Evolutionary conservation across 2,113 vertebrate species (phyloP).

Genomic region (chimpanzee (Pan troglodytes)): DNA sequence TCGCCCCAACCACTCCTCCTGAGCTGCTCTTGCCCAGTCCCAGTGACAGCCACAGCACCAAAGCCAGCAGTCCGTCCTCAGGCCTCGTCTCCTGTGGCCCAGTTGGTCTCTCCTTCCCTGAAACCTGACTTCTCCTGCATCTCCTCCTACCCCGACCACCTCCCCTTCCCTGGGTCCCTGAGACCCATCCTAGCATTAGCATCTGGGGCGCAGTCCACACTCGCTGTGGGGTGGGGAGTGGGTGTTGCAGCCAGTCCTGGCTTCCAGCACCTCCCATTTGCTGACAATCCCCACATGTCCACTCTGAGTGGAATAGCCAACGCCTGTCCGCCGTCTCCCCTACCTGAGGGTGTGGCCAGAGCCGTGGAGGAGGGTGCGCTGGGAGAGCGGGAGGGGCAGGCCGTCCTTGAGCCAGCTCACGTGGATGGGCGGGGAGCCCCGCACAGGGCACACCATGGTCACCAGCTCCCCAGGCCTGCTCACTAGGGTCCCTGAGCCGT

Average conservation of each 20-base stretch:
- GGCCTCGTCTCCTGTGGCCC: not conserved
- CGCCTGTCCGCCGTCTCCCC: not conserved
- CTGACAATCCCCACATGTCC: not conserved
- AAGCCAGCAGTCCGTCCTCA: too few species aligned
- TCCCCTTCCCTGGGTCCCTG: not conserved
- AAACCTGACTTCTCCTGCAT: not conserved
- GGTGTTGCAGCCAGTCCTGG: not conserved
- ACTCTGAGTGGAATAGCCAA: rapidly evolving
- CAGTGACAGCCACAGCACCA: not conserved
- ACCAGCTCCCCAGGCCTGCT: constrained; percentile 78
- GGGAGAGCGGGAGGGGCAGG: constrained; percentile 87
- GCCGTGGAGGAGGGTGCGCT: constrained; percentile 85
- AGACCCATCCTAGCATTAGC: not conserved
- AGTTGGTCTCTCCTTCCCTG: not conserved
- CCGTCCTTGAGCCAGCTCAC: constrained; percentile 93
- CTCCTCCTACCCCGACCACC: not conserved
- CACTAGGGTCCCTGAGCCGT: constrained; percentile 54
- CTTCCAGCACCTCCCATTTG: not conserved
- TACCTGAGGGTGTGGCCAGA: constrained; percentile 89
- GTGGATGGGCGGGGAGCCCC: constrained; percentile 86
- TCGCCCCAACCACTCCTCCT: rapidly evolving
- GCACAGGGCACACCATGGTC: constrained; percentile 87
- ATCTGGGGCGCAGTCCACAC: rapidly evolving
- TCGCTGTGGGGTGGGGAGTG: not conserved
- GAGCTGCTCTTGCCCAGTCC: not conserved